Conservation (phyloP, 2,888 invertebrate species). For the Acrobasis suavella region DNA sequence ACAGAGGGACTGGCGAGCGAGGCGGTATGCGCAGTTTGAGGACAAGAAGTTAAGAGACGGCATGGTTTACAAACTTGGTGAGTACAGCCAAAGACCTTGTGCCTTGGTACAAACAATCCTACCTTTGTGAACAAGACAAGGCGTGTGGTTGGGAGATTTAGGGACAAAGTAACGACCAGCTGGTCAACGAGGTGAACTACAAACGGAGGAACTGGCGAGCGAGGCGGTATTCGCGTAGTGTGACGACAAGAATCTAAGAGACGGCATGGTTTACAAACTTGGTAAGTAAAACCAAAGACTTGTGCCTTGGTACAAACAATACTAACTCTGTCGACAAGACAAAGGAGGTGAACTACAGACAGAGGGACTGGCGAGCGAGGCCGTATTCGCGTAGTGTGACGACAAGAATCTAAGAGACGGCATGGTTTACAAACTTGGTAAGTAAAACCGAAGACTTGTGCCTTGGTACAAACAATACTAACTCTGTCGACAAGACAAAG, state of each 20-base stretch:
- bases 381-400: neutral
- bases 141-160: too few relatives aligned
- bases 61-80: constrained; percentile 88
- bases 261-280: constrained; percentile 89
- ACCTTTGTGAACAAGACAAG: too few relatives aligned
- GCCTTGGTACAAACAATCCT: too few relatives aligned
- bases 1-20: constrained; percentile 87
- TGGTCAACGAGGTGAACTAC: constrained; percentile 82
- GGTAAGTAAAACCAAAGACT: constrained; percentile 83
- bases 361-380: neutral
- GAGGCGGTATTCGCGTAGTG: constrained; percentile 91
- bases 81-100: constrained; percentile 40
- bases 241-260: constrained; percentile 90
- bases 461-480: too few relatives aligned
- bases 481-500: too few relatives aligned
- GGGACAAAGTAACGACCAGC: too few relatives aligned
- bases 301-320: too few relatives aligned
- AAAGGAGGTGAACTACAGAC: constrained; percentile 47
- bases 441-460: too few relatives aligned
- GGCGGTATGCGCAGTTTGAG: constrained; percentile 92
- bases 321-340: too few relatives aligned
- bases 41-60: constrained; percentile 92
- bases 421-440: too few relatives aligned
- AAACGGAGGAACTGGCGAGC: constrained; percentile 88
- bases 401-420: neutral